Evolutionary conservation across 2,797 vertebrate species (phyloP).

Genomic region (Propithecus deckenii): DNA sequence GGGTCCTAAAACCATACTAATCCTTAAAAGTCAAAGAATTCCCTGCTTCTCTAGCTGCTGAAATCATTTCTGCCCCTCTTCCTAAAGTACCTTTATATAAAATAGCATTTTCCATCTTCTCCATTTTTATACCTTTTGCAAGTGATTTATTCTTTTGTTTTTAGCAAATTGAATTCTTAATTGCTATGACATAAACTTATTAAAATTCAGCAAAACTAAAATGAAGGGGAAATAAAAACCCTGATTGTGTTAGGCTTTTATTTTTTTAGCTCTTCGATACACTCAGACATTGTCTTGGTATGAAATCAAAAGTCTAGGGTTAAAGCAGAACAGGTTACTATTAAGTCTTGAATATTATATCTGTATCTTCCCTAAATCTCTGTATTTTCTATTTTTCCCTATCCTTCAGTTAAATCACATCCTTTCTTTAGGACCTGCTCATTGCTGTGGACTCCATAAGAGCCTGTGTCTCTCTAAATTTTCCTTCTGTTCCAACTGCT

Average conservation of each 20-base stretch:
- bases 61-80: conserved; percentile 29
- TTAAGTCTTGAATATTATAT: conserved; percentile 16
- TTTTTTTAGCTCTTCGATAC: conserved; percentile 16
- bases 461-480: conserved; percentile 1
- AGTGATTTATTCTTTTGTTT: conserved; percentile 20
- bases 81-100: not conserved
- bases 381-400: conserved; percentile 10
- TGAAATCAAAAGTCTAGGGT: not conserved
- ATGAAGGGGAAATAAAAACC: not conserved
- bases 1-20: not conserved
- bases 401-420: not conserved
- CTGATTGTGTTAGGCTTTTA: not conserved
- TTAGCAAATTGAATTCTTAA: conserved; percentile 32
- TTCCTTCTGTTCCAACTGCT: not conserved
- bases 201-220: conserved; percentile 28
- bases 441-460: conserved; percentile 7
- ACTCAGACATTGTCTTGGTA: not conserved
- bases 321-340: not conserved
- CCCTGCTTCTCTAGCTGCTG: not conserved
- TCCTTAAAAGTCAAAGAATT: not conserved
- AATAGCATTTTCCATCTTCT: not conserved
- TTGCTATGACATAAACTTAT: not conserved
- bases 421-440: conserved; percentile 15
- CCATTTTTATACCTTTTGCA: not conserved
- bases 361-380: not conserved